A percentile compares a stretch with the other conserved stretches of the same genome.
Evolutionary conservation across 1,140 invertebrate genomes (phyloP).

Genomic region (Zophobas atratus): DNA sequence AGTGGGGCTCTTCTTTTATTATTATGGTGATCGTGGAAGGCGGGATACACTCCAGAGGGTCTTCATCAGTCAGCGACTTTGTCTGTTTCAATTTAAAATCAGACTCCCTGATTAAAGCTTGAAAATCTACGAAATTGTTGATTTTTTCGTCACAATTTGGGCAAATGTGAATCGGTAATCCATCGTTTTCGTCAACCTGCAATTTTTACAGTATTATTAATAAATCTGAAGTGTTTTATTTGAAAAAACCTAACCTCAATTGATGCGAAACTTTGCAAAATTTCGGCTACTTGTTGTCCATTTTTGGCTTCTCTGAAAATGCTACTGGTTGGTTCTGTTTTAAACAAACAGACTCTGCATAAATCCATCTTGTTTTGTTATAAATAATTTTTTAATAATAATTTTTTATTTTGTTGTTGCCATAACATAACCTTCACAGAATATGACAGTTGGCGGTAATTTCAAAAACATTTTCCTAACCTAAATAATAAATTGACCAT

Average conservation of each 20-base stretch:
- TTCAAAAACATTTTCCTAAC: too few relatives aligned
- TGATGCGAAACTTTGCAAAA: not conserved
- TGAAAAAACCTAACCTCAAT: not conserved
- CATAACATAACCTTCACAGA: too few relatives aligned
- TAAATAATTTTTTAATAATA: too few relatives aligned
- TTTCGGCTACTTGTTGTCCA: not conserved
- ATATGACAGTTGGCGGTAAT: too few relatives aligned
- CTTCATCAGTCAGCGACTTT: not conserved
- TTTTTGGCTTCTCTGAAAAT: not conserved
- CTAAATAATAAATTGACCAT: too few relatives aligned
- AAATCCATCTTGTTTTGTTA: not conserved
- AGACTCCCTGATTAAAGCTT: not conserved
- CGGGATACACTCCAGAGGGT: not conserved
- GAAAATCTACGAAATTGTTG: not conserved
- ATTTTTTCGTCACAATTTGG: not conserved
- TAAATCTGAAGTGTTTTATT: not conserved
- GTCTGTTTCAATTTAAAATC: conserved; percentile 1
- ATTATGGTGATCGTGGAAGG: not conserved
- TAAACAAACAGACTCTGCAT: not conserved
- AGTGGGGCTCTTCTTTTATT: not conserved
- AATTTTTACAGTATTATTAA: not conserved
- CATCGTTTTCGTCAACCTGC: not conserved
- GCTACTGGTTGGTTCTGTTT: not conserved
- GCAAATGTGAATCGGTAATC: not conserved
- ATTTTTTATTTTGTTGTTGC: too few relatives aligned